These are phyloP conservation scores for Pyrgus malvae DNA, from an alignment of 2,888 invertebrate genomes.

Conservation along the genomic window DNA sequence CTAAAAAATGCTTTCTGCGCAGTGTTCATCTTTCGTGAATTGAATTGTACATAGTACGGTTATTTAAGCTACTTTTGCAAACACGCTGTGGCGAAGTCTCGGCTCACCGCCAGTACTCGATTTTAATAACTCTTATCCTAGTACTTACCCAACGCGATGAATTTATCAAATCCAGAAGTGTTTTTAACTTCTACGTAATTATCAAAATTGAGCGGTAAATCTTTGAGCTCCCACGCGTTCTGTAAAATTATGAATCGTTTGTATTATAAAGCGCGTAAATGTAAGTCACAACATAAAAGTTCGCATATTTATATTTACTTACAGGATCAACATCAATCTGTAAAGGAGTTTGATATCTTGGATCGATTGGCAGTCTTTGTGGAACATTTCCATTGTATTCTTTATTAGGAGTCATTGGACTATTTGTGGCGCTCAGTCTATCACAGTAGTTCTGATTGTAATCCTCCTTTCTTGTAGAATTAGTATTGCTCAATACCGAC, in stretches of 20 bases:
- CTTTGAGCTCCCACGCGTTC: conserved; percentile 83
- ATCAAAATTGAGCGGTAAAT: conserved; percentile 60
- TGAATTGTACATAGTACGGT: too few relatives aligned
- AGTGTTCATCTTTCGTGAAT: too few relatives aligned
- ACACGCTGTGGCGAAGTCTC: too few relatives aligned
- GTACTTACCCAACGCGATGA: conserved; percentile 70
- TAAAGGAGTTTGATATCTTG: conserved; percentile 77
- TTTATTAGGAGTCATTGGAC: conserved; percentile 58
- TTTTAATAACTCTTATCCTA: neutral
- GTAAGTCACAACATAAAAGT: neutral
- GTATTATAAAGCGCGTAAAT: neutral
- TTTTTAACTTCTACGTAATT: conserved; percentile 77
- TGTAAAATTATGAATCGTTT: conserved; percentile 50
- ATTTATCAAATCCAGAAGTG: conserved; percentile 83
- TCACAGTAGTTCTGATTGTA: conserved; percentile 73
- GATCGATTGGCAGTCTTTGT: conserved; percentile 52
- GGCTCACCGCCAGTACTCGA: too few relatives aligned
- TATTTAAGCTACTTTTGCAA: too few relatives aligned
- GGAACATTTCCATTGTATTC: conserved; percentile 68
- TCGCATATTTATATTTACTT: conserved; percentile 50
- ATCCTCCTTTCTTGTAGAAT: conserved; percentile 64
- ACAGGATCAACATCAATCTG: conserved; percentile 87
- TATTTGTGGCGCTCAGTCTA: conserved; percentile 58
- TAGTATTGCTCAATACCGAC: conserved; percentile 55
- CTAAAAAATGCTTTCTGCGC: too few relatives aligned